phyloP scores from a whole-genome alignment of 2,113 vertebrate species.

The Oreochromis tanganicae region DNA sequence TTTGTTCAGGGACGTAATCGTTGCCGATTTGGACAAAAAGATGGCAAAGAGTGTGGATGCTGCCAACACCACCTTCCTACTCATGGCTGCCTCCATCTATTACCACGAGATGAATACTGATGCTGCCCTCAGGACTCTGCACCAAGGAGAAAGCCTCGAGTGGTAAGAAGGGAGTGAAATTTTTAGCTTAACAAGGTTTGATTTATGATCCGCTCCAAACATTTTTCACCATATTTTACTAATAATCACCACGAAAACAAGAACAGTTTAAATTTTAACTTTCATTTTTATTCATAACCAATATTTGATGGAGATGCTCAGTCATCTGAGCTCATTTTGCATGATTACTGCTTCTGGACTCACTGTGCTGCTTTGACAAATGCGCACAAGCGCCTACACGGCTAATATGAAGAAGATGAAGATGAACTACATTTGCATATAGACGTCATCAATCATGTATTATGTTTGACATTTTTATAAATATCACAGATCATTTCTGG shows the following conservation, averaged over 20 bases:
- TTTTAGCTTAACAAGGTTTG: neutral
- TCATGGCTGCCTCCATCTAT: conserved; percentile 92
- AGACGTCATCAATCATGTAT: rapidly evolving
- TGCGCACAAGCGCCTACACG: neutral
- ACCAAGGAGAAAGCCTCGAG: conserved; percentile 91
- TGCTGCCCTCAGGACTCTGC: conserved; percentile 81
- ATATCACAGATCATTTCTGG: neutral
- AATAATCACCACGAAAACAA: neutral
- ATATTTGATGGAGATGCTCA: neutral
- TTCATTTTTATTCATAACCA: neutral
- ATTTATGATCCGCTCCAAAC: neutral
- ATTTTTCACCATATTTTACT: neutral
- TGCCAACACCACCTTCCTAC: conserved; percentile 83
- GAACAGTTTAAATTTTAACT: neutral
- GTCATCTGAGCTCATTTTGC: neutral
- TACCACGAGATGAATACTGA: conserved; percentile 83
- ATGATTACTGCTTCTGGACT: neutral
- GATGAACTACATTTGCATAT: neutral
- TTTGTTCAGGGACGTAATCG: conserved; percentile 74
- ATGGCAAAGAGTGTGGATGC: conserved; percentile 87
- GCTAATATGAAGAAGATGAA: neutral
- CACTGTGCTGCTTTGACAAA: neutral
- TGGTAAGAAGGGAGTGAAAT: conserved; percentile 70
- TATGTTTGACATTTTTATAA: neutral
- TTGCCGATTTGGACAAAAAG: conserved; percentile 85